These are phyloP conservation scores for Zaprionus ornatus DNA, from an alignment of 1,140 invertebrate species.

Conservation along the genomic window DNA sequence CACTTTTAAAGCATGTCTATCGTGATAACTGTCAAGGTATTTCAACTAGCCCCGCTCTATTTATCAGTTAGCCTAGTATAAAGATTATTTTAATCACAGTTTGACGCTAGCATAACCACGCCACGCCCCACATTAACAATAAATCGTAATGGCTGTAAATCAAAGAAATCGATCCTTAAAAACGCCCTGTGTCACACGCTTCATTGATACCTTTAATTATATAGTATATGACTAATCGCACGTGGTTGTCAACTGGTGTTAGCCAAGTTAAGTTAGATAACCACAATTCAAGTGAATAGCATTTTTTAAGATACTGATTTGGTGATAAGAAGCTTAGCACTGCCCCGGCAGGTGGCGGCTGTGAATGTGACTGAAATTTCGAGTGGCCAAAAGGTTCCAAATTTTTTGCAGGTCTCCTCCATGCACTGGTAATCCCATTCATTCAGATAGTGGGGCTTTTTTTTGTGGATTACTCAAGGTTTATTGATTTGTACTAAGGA, in stretches of 20 bases:
- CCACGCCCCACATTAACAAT: slow-evolving; percentile 5
- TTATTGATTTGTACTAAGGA: not conserved
- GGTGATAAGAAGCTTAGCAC: not conserved
- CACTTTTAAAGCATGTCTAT: slow-evolving; percentile 57
- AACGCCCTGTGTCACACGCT: not conserved
- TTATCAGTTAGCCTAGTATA: slow-evolving; percentile 49
- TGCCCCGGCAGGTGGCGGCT: not conserved
- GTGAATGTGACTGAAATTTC: not conserved
- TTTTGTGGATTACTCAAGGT: not conserved
- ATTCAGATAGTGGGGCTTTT: not conserved
- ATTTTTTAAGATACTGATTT: not conserved
- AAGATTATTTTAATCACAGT: slow-evolving; percentile 60
- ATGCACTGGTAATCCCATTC: not conserved
- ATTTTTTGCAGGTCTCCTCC: not conserved
- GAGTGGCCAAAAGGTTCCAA: not conserved
- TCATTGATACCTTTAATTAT: not conserved
- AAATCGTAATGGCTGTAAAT: slow-evolving; percentile 18
- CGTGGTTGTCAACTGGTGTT: slow-evolving; percentile 4
- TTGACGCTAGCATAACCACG: not conserved
- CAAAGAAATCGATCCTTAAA: slow-evolving; percentile 4
- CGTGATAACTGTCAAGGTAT: not conserved
- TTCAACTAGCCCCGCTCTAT: not conserved
- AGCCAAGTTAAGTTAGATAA: slow-evolving; percentile 3
- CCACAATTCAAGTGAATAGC: not conserved
- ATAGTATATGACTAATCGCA: not conserved